Evolutionary conservation across 1,140 invertebrate genomes (phyloP), one percentile per base, ranked within the genome.

Genomic region (Capitella teleta): DNA sequence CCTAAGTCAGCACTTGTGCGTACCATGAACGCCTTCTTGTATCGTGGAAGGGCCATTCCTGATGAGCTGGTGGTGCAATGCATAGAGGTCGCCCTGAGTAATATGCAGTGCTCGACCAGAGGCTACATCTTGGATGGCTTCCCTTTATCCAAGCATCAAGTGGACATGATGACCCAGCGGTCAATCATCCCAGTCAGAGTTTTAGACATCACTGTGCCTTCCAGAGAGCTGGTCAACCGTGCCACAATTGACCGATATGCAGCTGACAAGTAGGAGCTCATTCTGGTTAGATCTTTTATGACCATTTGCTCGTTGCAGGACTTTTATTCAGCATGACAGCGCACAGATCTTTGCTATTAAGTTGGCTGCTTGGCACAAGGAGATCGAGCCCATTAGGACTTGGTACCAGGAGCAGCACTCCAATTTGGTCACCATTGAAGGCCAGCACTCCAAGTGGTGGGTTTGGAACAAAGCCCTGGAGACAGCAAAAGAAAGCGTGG

Each of bases 111-210:
- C 57, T 62, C 67, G 43, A 70, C 64, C 5, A 50, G 68, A 57
- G 71, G 71, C n/a, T 73, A 65, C 55, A 62, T 73, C 14, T 45
- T 74, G 34, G 72, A 74, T 61, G 71, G 69, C 1, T 73, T 56
- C 54, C 72, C 72, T 23, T 47, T 62, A 36, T 70, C 61, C 5
- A 64, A 61, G 50, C 54, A 62, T 19, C 70, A 73, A 41, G 54
- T 72, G 16, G 61, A 70, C 5, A 40, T 72, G 46, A 62, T 74
- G 61, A 64, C 61, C 23, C 61, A 68, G 21, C 47, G 59, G 23
- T 59, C 57, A 48, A 70, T 74, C 26, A 71, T 72, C n/a, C 70
- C 71, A 26, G 59, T 66, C 16, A 57, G 64, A 49, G 61, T 74
- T 16, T 55, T 74, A 40, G 63, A 70, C 46, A 51, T 74, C 10